phyloP scores from a whole-genome alignment of 2,888 invertebrate genomes.

The Hydraecia micacea region DNA sequence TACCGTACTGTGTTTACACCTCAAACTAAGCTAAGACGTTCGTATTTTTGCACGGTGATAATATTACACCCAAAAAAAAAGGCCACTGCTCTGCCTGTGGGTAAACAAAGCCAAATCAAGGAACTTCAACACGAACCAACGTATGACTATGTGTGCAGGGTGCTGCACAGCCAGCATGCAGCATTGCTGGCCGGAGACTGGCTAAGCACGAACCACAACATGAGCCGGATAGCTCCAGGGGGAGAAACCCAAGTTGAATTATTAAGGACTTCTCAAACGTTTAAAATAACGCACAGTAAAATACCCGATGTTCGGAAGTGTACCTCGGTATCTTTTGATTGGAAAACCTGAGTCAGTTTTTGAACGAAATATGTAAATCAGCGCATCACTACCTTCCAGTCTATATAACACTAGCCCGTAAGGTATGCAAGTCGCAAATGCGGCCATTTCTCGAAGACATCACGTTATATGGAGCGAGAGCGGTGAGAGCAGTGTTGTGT shows the following conservation, averaged over 20 bases:
- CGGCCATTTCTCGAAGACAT: constrained; percentile 31
- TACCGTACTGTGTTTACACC: constrained; percentile 10
- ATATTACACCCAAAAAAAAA: background rate
- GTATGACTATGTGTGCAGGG: background rate
- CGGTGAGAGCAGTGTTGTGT: constrained; percentile 51
- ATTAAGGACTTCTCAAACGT: background rate
- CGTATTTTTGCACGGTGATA: background rate
- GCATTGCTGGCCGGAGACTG: background rate
- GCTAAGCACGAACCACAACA: background rate
- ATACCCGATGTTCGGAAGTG: background rate
- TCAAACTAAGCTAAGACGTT: background rate
- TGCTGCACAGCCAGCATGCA: background rate
- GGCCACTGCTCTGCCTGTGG: background rate
- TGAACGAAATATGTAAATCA: background rate
- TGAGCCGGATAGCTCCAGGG: background rate
- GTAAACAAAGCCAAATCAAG: background rate
- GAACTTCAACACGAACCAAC: background rate
- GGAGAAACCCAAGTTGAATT: background rate
- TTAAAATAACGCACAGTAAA: background rate
- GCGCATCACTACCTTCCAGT: background rate
- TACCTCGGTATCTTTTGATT: background rate
- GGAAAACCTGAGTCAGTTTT: background rate
- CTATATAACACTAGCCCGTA: background rate
- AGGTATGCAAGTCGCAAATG: constrained; percentile 20
- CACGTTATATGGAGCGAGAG: constrained; percentile 33